Evolutionary conservation across 2,797 vertebrate species (phyloP).

Genomic region (Phyllotis vaccarum): DNA sequence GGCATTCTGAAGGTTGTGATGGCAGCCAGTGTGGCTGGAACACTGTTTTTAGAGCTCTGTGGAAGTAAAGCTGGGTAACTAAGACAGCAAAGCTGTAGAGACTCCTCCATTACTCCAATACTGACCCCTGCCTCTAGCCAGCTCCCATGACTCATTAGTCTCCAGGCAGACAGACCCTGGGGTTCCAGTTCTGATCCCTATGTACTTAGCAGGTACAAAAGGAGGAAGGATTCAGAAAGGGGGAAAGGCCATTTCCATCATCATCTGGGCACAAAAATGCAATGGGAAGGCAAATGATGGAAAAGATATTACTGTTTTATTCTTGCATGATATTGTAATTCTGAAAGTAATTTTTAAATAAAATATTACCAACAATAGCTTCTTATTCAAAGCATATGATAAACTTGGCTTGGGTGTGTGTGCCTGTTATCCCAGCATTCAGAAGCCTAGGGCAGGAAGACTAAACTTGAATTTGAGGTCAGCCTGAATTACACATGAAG

Average conservation of each 20-base stretch:
- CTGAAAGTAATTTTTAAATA: slow-evolving; percentile 48
- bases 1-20: background rate
- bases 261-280: background rate
- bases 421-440: background rate
- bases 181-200: background rate
- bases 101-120: background rate
- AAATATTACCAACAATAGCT: background rate
- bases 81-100: background rate
- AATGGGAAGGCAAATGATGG: background rate
- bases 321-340: background rate
- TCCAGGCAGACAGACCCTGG: background rate
- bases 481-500: background rate
- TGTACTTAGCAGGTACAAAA: background rate
- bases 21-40: background rate
- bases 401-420: background rate
- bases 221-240: background rate
- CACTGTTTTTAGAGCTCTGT: background rate
- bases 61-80: accelerated
- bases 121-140: background rate
- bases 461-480: background rate
- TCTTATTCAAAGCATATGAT: background rate
- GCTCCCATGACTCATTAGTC: background rate
- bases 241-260: background rate
- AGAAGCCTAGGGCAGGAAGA: background rate
- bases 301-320: background rate